Evolutionary conservation across 2,888 invertebrate species (phyloP).

Genomic region (Caenorhabditis afra): DNA sequence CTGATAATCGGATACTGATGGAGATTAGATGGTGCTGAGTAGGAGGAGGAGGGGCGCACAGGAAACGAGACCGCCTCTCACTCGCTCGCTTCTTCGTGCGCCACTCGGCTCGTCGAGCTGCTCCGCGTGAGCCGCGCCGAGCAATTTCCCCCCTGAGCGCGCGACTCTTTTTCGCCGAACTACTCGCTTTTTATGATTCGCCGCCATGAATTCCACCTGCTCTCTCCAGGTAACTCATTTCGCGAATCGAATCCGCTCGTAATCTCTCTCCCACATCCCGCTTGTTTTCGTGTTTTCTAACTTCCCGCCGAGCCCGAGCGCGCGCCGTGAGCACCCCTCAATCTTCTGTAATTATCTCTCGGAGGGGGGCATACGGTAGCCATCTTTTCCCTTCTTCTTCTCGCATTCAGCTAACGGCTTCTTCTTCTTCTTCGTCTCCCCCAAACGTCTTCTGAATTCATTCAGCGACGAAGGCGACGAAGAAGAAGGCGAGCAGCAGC

Average conservation of each 20-base stretch:
- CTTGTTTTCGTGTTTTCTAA: slow-evolving; percentile 1
- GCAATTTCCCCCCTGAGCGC: no score
- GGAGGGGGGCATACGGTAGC: slow-evolving; percentile 10
- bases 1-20: slow-evolving; percentile 53
- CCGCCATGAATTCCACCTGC: neutral
- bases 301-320: neutral
- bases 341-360: slow-evolving; percentile 1
- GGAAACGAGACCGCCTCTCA: slow-evolving; percentile 10
- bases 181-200: neutral
- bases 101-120: slow-evolving; percentile 10
- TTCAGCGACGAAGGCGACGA: slow-evolving; percentile 12
- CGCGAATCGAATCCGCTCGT: no score
- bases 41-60: slow-evolving; percentile 25
- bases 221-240: no score
- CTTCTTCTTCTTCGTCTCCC: no score
- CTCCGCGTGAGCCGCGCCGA: neutral
- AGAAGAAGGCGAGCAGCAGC: slow-evolving; percentile 8
- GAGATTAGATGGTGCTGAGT: slow-evolving; percentile 45
- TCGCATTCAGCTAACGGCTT: no score
- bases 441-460: slow-evolving; percentile 7
- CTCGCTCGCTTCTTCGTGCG: slow-evolving; percentile 12
- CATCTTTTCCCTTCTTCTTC: neutral
- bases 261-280: neutral
- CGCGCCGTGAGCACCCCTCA: slow-evolving; percentile 4
- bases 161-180: neutral